Base-by-base conservation (phyloP, 2,113 vertebrate genomes). In the Leucosticte australis region DNA sequence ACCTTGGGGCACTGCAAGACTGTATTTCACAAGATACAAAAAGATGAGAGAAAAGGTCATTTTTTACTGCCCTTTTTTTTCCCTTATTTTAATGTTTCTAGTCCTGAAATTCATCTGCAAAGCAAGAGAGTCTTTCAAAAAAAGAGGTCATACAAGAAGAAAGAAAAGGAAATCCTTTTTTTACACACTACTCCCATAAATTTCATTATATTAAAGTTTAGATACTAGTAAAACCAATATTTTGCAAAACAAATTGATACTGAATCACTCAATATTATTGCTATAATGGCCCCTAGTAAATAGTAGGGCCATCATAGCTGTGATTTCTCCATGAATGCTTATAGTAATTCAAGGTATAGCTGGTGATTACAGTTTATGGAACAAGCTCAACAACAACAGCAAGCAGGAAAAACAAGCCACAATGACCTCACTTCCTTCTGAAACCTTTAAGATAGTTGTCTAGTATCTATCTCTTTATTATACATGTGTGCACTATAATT, bases 1-100 rank as follows among this genome's bases (percentile, higher is more conserved):
- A 95, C 96, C 94, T 90, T 95, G 85, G 55, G 91, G 90, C 90
- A 87, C 71, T 90, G 63, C 77, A 95, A 96, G 90, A 90, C 94
- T 88, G 75, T 81, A 59, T 95, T 96, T 95, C 94, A 95, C 85
- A 90, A 92, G 71, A 93, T 83, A 91, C 23, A 94, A 91, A 94
- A 95, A 94, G 79, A 95, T 95, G 88, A 97, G 63, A 92, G 91
- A 95, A 97, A 95, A 96, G 95, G 94, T 95, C 93, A 94, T 30
- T 64, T 89, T 83, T 81, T 39, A 9, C 47, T 91, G 73, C 52
- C 86, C 71, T 39, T 71, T 46, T 75, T 22, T 37, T 17, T 13
- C 21, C 6, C 13, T n/a, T 23, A 11, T 9, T 13, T 46, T 15
- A 35, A 53, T 49, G 10, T 77, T 92, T 75, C 39, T 84, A 28